A percentile compares a stretch with the other conserved stretches of the same genome.
These are phyloP conservation scores for Sebastes itinus DNA, from an alignment of 2,797 vertebrate genomes.

Conservation along the genomic window DNA sequence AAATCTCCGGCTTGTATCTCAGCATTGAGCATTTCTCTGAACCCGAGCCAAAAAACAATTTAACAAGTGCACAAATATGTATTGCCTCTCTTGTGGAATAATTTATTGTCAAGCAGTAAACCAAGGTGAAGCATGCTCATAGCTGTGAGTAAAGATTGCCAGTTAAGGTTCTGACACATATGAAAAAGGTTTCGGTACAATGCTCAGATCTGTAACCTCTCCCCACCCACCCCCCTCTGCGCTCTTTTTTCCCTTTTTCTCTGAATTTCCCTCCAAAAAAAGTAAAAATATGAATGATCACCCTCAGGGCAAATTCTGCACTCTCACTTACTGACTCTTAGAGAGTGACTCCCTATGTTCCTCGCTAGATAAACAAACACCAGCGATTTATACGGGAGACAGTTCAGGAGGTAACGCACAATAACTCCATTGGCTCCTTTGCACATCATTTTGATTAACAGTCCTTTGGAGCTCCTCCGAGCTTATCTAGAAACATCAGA, in stretches of 20 bases:
- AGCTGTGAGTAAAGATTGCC: conserved; percentile 62
- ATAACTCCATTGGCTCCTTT: conserved; percentile 53
- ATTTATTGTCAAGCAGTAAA: conserved; percentile 67
- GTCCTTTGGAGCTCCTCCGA: conserved; percentile 66
- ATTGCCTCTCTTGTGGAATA: conserved; percentile 63
- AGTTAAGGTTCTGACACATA: conserved; percentile 65
- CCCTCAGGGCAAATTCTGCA: conserved; percentile 75
- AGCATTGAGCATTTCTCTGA: conserved; percentile 46
- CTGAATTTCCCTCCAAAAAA: conserved; percentile 67
- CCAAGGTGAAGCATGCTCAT: conserved; percentile 60
- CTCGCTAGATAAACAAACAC: conserved; percentile 70
- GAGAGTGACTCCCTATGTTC: conserved; percentile 73
- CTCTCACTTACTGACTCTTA: conserved; percentile 72
- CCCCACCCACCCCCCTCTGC: background rate
- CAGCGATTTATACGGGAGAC: conserved; percentile 43
- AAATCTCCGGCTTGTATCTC: conserved; percentile 57
- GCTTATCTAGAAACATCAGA: conserved; percentile 70
- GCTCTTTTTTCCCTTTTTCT: conserved; percentile 18
- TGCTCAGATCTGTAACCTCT: conserved; percentile 36
- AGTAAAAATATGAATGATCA: conserved; percentile 72
- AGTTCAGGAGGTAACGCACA: conserved; percentile 65
- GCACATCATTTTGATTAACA: conserved; percentile 72
- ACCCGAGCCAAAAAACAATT: conserved; percentile 67
- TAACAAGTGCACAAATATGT: conserved; percentile 67
- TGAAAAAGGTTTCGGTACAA: conserved; percentile 45